Base-by-base conservation (phyloP, 1,140 invertebrate genomes). In the Cotesia vestalis region DNA sequence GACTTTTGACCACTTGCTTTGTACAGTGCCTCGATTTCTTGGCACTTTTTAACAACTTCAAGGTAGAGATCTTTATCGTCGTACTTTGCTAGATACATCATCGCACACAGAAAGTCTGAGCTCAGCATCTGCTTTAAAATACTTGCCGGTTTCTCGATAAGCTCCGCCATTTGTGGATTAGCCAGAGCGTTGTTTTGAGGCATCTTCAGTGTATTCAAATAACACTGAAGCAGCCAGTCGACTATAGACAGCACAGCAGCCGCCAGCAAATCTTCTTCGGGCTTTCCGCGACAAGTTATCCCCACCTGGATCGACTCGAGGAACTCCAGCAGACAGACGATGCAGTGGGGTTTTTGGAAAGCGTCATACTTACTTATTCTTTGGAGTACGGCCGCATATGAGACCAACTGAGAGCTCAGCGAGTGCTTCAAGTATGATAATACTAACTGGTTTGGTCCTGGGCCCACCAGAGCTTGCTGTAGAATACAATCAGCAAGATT, bases 371-470 rank as follows among this genome's bases (percentile, higher is more conserved):
- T 95, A 61, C 94, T 92, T 68, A 98, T 94, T 77, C 94, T 90
- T 81, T 94, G 92, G 12, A 98, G 81, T 0, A 97, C 95, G 9
- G 95, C 94, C 12, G 94, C 94, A 87, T 96, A 95, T 1, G 95
- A 96, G 0, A 98, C 94, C 57, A 97, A 84, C 88, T 92, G 94
- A 35, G 95, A 94, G 78, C 94, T 94, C 40, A 98, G 85, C 4
- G 94, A 96, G 88, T 98, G 96, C 83, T 94, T 95, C 38, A 98
- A 88, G 85, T 98, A 98, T 14, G 94, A 96, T 73, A 98, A 88
- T 38, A 97, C 93, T 74, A 97, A 85, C 79, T 94, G 91, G 87
- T 98, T 98, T 3, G 96, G 96, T 35, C 94, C 95, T 55, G 94
- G 94, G 69, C 96, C 96, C 66, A 97, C 94, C 73, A 97, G 89